Base-by-base conservation (phyloP, 2,113 vertebrate species). In the Eurystomus gularis region DNA sequence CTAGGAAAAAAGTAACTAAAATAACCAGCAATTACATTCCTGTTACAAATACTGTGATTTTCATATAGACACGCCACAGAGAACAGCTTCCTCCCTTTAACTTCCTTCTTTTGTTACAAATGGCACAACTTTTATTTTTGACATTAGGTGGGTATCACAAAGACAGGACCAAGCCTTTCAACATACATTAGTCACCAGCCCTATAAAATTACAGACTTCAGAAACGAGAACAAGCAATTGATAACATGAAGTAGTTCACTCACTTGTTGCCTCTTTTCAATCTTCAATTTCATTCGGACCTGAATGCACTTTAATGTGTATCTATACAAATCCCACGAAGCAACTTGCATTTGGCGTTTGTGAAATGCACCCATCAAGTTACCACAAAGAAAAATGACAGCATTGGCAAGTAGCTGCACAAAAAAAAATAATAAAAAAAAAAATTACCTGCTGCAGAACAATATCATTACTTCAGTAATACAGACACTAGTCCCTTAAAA, bases 191-290 rank as follows among this genome's bases (percentile, higher is more conserved):
- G 70, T 92, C 92, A 96, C 39, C 58, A 75, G 51, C 40, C 4
- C 64, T 35, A 58, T 29, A 62, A 90, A 92, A 62, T 76, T 29
- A 61, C 19, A n/a, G 9, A 60, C 46, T 66, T 88, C 17, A 64
- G 72, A 75, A 88, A 86, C 11, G 0, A 64, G 92, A 95, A 52
- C 20, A 66, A 87, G 46, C 9, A 77, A 52, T 57, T 49, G 4
- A 8, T 26, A 62, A 51, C 11, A 62, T 11, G 37, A 86, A 71
- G 19, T 20, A 52, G 16, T 48, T 49, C 57, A 92, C 98, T 93
- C 65, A 99, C 99, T 98, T 99, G 99, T 86, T 99, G 99, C 82
- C 99, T 98, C 95, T 99, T 99, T 92, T 99, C 99, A 20, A 99
- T 98, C 96, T 99, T 99, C 94, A 99, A 93, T 96, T 99, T 99